Conservation (phyloP, 1,140 invertebrate genomes). For the Copidosoma floridanum region DNA sequence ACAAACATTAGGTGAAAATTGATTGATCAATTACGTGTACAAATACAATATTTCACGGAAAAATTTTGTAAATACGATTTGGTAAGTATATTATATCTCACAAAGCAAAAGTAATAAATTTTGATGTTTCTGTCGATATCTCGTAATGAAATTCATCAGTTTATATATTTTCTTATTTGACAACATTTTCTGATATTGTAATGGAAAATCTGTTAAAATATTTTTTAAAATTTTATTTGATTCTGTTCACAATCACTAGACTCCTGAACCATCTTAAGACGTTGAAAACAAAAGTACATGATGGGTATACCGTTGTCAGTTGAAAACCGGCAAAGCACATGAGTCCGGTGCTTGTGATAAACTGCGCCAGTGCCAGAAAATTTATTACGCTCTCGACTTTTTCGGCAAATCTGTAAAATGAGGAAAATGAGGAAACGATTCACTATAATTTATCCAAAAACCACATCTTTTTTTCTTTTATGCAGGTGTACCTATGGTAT, state of each 20-base stretch:
- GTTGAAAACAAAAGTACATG: too few species aligned
- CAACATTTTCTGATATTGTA: not conserved
- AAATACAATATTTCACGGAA: too few species aligned
- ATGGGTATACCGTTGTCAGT: conserved; percentile 42
- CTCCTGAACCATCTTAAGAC: too few species aligned
- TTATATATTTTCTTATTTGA: too few species aligned
- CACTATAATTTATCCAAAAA: not conserved
- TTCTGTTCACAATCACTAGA: not conserved
- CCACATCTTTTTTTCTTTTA: not conserved
- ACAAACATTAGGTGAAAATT: too few species aligned
- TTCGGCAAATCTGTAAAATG: conserved; percentile 42
- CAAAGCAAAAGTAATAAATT: too few species aligned
- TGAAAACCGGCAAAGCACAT: conserved; percentile 43
- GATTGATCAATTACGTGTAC: too few species aligned
- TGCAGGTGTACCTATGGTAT: too few species aligned
- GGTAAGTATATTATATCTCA: too few species aligned
- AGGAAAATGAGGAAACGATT: not conserved
- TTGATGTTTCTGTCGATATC: too few species aligned
- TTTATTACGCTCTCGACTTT: conserved; percentile 41
- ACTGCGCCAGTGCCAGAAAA: conserved; percentile 40
- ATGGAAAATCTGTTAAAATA: not conserved
- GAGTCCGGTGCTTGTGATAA: conserved; percentile 36
- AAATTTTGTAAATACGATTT: too few species aligned
- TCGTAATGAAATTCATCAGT: not conserved
- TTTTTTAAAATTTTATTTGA: not conserved